Evolutionary conservation across 2,113 vertebrate genomes (phyloP).

Genomic region (Pelmatolapia mariae): DNA sequence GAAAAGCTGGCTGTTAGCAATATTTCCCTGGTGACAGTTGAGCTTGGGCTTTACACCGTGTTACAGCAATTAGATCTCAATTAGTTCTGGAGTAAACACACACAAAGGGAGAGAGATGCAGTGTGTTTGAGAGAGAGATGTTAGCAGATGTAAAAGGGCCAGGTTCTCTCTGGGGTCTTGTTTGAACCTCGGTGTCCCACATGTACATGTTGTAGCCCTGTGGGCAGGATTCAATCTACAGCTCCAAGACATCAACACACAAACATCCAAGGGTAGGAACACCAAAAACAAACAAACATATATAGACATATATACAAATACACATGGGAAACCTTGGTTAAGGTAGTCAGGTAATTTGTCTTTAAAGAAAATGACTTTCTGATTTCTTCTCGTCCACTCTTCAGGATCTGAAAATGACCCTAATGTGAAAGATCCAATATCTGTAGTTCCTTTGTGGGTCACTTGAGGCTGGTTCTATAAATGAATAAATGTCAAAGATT

Average conservation of each 20-base stretch:
- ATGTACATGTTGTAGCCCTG: background rate
- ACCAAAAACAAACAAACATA: background rate
- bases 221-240: slow-evolving; percentile 42
- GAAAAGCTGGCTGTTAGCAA: slow-evolving; percentile 37
- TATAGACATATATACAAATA: background rate
- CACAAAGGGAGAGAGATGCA: background rate
- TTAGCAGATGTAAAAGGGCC: slow-evolving; percentile 44
- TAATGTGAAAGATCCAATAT: background rate
- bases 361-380: background rate
- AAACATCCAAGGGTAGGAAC: background rate
- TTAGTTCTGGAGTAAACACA: slow-evolving; percentile 65
- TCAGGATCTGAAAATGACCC: background rate
- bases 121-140: background rate
- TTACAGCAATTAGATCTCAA: slow-evolving; percentile 68
- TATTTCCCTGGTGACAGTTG: slow-evolving; percentile 53
- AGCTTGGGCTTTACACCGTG: slow-evolving; percentile 42
- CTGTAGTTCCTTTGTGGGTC: background rate
- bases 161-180: slow-evolving; percentile 47
- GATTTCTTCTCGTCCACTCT: background rate
- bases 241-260: background rate
- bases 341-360: background rate
- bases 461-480: background rate
- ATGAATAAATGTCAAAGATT: background rate
- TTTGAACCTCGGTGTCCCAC: slow-evolving; percentile 42
- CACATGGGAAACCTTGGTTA: background rate